Percentiles rank a stretch among this genome's conserved stretches.
These are phyloP conservation scores for Pilophorus perplexus DNA, from an alignment of 2,888 invertebrate genomes.

Conservation along the genomic window DNA sequence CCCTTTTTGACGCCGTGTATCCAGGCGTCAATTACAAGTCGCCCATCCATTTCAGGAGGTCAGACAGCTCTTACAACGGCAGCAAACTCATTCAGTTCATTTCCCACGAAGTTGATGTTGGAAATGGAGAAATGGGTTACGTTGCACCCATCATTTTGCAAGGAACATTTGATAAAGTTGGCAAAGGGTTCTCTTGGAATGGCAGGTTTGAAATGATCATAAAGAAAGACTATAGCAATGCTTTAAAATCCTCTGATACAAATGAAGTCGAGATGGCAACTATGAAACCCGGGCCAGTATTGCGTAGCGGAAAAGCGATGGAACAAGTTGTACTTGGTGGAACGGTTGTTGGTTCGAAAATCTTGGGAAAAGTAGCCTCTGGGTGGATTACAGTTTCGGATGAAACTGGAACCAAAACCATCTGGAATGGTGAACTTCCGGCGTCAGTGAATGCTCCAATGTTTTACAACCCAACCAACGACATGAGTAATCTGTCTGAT, in stretches of 20 bases:
- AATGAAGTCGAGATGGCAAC: too few species aligned
- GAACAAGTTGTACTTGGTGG: too few species aligned
- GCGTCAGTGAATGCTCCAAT: conserved; percentile 45
- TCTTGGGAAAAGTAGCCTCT: conserved; percentile 43
- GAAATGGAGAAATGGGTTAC: not conserved
- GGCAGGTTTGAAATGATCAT: conserved; percentile 27
- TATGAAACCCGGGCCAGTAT: not conserved
- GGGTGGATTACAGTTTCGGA: conserved; percentile 42
- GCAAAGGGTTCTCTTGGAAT: conserved; percentile 19
- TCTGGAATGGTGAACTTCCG: conserved; percentile 47
- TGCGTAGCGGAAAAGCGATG: not conserved
- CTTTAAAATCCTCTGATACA: too few species aligned
- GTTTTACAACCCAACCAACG: conserved; percentile 42
- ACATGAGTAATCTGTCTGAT: conserved; percentile 28
- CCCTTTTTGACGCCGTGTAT: conserved; percentile 43
- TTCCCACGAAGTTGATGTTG: not conserved
- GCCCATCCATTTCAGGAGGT: conserved; percentile 38
- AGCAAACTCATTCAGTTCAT: conserved; percentile 23
- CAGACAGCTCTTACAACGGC: conserved; percentile 7
- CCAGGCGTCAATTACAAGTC: conserved; percentile 36
- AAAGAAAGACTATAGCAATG: not conserved
- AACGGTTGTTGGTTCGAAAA: conserved; percentile 1
- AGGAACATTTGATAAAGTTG: conserved; percentile 2
- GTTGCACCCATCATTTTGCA: conserved; percentile 37
- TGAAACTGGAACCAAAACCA: conserved; percentile 39